Evolutionary conservation across 2,888 invertebrate species (phyloP).

Genomic region (Micoletzkya japonica): DNA sequence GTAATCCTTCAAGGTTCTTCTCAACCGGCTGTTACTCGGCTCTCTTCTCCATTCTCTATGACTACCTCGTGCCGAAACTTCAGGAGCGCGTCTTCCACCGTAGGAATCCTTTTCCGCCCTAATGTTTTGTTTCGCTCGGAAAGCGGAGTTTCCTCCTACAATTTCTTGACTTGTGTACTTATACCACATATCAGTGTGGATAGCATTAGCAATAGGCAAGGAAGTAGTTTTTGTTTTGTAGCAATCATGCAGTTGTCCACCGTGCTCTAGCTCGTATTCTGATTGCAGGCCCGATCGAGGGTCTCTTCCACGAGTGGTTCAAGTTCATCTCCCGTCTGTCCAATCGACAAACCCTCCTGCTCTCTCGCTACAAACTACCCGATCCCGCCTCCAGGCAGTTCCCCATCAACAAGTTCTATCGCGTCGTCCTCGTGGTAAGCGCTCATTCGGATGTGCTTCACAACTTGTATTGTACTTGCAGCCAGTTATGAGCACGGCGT

Average conservation of each 20-base stretch:
- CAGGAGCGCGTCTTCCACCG: slow-evolving; percentile 4
- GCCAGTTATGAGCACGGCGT: too few species aligned
- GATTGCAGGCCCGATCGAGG: neutral
- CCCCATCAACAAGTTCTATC: slow-evolving; percentile 33
- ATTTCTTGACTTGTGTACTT: too few species aligned
- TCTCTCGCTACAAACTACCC: slow-evolving; percentile 11
- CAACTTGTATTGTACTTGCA: too few species aligned
- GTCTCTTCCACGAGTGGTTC: slow-evolving; percentile 20
- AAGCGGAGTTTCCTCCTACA: too few species aligned
- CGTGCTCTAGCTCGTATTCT: neutral
- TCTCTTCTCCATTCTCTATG: slow-evolving; percentile 47
- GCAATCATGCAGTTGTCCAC: too few species aligned
- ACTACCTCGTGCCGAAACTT: slow-evolving; percentile 41
- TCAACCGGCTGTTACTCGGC: slow-evolving; percentile 52
- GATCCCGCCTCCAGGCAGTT: slow-evolving; percentile 18
- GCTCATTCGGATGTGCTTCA: neutral
- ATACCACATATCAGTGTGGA: neutral
- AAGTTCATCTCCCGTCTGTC: neutral
- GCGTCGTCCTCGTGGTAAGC: slow-evolving; percentile 33
- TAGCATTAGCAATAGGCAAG: neutral
- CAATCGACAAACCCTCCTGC: neutral
- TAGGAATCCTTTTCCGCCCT: too few species aligned
- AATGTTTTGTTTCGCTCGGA: neutral
- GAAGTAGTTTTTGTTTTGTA: neutral
- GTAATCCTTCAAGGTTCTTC: slow-evolving; percentile 48